phyloP scores from a whole-genome alignment of 2,888 invertebrate genomes.

The Agrochola lota region DNA sequence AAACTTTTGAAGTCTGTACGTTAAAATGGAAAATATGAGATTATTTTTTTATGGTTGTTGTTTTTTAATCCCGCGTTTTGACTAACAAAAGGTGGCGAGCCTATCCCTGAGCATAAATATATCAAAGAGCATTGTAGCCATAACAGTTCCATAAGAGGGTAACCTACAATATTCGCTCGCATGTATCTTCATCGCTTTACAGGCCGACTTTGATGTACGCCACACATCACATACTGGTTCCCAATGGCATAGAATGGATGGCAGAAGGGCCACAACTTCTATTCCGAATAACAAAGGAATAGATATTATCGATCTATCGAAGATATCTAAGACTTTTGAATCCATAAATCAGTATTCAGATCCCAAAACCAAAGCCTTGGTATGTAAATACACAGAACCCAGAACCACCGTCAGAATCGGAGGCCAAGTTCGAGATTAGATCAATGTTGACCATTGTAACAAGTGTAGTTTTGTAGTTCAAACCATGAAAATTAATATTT shows the following conservation, averaged over 20 bases:
- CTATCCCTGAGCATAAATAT: constrained; percentile 9
- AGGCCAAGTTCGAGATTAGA: background rate
- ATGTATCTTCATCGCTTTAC: constrained; percentile 45
- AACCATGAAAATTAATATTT: no score
- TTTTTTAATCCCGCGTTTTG: no score
- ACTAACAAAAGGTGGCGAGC: no score
- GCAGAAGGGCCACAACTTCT: constrained; percentile 24
- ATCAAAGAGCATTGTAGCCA: constrained; percentile 15
- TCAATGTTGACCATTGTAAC: background rate
- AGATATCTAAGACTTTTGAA: background rate
- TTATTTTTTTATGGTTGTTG: no score
- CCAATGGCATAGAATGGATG: background rate
- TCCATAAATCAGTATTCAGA: background rate
- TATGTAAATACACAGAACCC: background rate
- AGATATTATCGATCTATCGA: background rate
- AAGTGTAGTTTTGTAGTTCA: no score
- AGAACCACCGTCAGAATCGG: background rate
- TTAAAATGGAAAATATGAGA: no score
- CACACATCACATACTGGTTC: constrained; percentile 54
- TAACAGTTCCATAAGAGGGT: constrained; percentile 17
- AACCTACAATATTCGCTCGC: constrained; percentile 30
- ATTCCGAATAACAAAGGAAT: background rate
- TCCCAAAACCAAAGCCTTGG: background rate
- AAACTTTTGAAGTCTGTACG: no score
- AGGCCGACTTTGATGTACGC: constrained; percentile 53